Conservation (phyloP, 1,140 invertebrate genomes). For the Berghia stephanieae region DNA sequence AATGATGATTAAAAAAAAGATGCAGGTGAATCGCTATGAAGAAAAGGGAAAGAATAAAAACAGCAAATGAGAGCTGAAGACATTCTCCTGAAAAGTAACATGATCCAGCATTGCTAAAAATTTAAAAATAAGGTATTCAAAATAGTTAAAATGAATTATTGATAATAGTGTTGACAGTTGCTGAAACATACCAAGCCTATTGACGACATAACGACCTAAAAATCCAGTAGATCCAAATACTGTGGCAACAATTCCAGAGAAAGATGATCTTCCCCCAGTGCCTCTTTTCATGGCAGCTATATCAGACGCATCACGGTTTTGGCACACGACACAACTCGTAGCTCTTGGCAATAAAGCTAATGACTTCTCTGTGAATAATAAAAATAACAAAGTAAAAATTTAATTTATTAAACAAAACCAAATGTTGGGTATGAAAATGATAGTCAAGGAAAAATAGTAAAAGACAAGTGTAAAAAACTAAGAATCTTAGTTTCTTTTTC, state of each 20-base stretch:
- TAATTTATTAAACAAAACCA: no score
- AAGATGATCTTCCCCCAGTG: slow-evolving; percentile 92
- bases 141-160: no score
- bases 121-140: background rate
- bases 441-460: no score
- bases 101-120: background rate
- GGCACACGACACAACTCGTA: slow-evolving; percentile 28
- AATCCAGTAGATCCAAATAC: slow-evolving; percentile 94
- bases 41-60: background rate
- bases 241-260: slow-evolving; percentile 96
- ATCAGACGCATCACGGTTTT: slow-evolving; percentile 38
- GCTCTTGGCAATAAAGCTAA: slow-evolving; percentile 35
- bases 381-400: no score
- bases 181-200: slow-evolving; percentile 82
- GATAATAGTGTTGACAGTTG: no score
- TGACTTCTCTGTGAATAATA: slow-evolving; percentile 32
- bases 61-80: background rate
- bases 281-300: slow-evolving; percentile 75
- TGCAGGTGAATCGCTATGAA: no score
- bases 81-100: background rate
- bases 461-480: no score
- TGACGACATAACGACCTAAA: slow-evolving; percentile 85
- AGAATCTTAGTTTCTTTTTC: no score
- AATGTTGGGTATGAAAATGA: no score
- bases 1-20: no score